A percentile compares a stretch with the other conserved stretches of the same genome.
These are phyloP conservation scores for Thaumetopoea pityocampa DNA, from an alignment of 1,140 invertebrate species.

Conservation along the genomic window DNA sequence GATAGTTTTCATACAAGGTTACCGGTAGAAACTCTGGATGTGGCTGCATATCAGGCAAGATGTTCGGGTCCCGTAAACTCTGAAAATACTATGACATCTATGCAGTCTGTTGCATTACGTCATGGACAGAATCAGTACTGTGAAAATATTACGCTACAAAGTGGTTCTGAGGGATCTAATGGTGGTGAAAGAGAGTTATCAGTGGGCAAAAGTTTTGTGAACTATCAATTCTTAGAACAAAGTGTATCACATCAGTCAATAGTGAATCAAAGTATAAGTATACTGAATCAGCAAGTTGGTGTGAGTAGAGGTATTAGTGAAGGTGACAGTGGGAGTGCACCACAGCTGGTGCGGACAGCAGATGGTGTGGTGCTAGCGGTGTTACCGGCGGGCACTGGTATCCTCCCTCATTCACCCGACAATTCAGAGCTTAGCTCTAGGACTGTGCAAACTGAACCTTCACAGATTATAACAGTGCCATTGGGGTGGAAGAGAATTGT, in stretches of 20 bases:
- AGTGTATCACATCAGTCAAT: constrained; percentile 72
- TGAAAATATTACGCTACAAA: constrained; percentile 49
- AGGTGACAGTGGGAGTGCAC: constrained; percentile 36
- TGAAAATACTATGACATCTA: constrained; percentile 48
- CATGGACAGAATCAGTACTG: constrained; percentile 45
- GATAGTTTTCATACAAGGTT: constrained; percentile 46
- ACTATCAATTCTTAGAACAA: constrained; percentile 73
- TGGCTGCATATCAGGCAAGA: constrained; percentile 45
- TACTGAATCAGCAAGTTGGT: constrained; percentile 72
- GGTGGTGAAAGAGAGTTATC: constrained; percentile 53
- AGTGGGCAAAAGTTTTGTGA: constrained; percentile 60
- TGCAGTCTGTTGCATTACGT: constrained; percentile 39
- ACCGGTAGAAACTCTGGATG: constrained; percentile 39
- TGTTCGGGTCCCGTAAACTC: constrained; percentile 33
- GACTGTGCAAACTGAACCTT: constrained; percentile 49
- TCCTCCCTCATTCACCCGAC: constrained; percentile 33
- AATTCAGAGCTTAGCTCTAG: constrained; percentile 31
- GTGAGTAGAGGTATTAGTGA: constrained; percentile 55
- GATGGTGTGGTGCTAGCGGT: constrained; percentile 70
- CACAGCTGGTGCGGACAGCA: constrained; percentile 65
- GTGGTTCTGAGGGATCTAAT: constrained; percentile 45
- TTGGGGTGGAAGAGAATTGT: constrained; percentile 71
- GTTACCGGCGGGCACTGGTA: constrained; percentile 50
- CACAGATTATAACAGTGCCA: constrained; percentile 66
- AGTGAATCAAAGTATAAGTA: constrained; percentile 74